These are phyloP conservation scores for Passer domesticus DNA, from an alignment of 2,113 vertebrate species.

Conservation along the genomic window DNA sequence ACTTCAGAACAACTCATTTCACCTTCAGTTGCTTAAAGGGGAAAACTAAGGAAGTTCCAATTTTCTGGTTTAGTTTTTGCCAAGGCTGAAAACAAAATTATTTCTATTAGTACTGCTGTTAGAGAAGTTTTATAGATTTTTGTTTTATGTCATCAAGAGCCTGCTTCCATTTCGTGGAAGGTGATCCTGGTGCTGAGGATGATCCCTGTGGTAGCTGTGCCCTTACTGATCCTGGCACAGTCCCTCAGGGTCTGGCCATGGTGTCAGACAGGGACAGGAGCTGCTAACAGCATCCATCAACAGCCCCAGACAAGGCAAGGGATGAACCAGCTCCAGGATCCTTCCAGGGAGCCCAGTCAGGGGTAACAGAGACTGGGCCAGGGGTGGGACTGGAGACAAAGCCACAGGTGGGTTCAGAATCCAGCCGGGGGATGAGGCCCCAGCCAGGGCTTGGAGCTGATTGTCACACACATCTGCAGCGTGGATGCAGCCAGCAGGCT, in stretches of 20 bases:
- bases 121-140: neutral
- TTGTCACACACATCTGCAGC: fast-evolving
- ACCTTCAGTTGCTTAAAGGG: neutral
- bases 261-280: neutral
- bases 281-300: neutral
- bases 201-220: neutral
- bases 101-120: neutral
- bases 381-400: neutral
- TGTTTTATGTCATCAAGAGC: neutral
- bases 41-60: neutral
- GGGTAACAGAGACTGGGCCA: neutral
- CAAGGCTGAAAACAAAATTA: neutral
- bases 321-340: neutral
- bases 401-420: neutral
- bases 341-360: neutral
- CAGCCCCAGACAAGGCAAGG: neutral
- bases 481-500: neutral
- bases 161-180: neutral
- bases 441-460: neutral
- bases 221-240: neutral
- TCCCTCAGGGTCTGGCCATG: neutral
- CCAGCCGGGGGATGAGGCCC: neutral
- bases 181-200: neutral
- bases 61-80: neutral
- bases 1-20: slow-evolving; percentile 1